Evolutionary conservation across 1,140 invertebrate species (phyloP), one percentile per base, ranked within the genome.

Genomic region (Drosophila jambulina): DNA sequence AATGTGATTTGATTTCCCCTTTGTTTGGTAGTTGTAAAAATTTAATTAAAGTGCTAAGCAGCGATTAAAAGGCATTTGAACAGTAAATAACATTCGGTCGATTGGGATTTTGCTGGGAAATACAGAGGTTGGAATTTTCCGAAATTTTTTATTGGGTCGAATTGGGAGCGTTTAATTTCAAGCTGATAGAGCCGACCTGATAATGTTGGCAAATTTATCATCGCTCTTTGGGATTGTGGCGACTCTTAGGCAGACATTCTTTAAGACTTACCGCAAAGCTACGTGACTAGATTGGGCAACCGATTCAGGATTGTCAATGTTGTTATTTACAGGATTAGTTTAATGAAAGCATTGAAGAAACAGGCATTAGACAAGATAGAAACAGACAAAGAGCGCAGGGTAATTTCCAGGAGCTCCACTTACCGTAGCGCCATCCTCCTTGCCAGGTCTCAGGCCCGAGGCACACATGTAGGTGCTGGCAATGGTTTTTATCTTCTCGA

Each of bases 401-500:
- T 2, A 10, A 15, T 15, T 32, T 43, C 19, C 4, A 21, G 17
- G 21, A 21, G n/a, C 15, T n/a, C 5, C 9, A 93, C 93, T 94
- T 93, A 96, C 95, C 91, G 94, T 94, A 54, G 94, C 94, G 53
- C 94, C 94, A 71, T 96, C 95, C 90, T 97, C 97, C 86, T 97
- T 97, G 29, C 97, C 97, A 2, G 97, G 97, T 63, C 96, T 95
- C 13, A 99, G 93, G 0, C 99, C 99, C 9, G 98, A 97, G 1
- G 98, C 99, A 38, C 98, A 95, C 99, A 99, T 99, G 84, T 99
- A 99, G 1, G 98, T 99, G 91, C 97, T 98, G 15, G 98, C 98
- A 67, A 99, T 99, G 0, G 99, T 99, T 93, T 99, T 99, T 51
- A 99, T 99, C 93, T 99, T 99, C 93, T 99, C 99, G 71, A 99